A percentile compares a stretch with the other conserved stretches of the same genome.
These are phyloP conservation scores for Heterodera filipjevi DNA, from an alignment of 2,888 invertebrate species.

Conservation along the genomic window DNA sequence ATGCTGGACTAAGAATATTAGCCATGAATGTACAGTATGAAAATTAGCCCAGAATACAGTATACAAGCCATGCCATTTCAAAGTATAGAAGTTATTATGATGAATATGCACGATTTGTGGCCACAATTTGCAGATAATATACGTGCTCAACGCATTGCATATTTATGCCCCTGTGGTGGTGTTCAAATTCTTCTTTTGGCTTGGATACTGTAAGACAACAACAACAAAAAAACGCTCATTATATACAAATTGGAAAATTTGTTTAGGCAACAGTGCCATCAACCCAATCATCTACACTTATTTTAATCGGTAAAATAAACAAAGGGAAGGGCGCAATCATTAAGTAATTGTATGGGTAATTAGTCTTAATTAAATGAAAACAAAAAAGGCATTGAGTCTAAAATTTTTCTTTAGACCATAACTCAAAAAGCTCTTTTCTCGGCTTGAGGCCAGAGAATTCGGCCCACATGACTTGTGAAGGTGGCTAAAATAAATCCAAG, in stretches of 20 bases:
- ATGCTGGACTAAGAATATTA: too few relatives aligned
- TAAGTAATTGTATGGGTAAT: too few relatives aligned
- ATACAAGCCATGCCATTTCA: background rate
- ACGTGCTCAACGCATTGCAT: slow-evolving; percentile 67
- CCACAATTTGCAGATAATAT: slow-evolving; percentile 66
- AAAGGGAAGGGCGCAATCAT: too few relatives aligned
- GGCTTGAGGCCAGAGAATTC: too few relatives aligned
- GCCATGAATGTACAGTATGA: too few relatives aligned
- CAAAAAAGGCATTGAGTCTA: too few relatives aligned
- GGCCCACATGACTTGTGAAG: too few relatives aligned
- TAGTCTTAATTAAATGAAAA: too few relatives aligned
- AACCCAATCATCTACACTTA: slow-evolving; percentile 60
- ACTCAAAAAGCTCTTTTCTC: too few relatives aligned
- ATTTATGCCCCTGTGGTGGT: slow-evolving; percentile 59
- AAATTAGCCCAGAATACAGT: too few relatives aligned
- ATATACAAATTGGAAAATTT: slow-evolving; percentile 13
- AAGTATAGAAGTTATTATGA: background rate
- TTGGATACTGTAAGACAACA: slow-evolving; percentile 87
- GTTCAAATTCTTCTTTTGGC: slow-evolving; percentile 73
- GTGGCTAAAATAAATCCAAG: too few relatives aligned
- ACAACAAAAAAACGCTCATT: background rate
- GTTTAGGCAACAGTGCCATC: slow-evolving; percentile 61
- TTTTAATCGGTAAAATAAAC: slow-evolving; percentile 32
- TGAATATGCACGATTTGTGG: background rate
- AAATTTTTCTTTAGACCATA: too few relatives aligned